Evolutionary conservation across 2,888 invertebrate genomes (phyloP).

Genomic region (Drosophila rubida): DNA sequence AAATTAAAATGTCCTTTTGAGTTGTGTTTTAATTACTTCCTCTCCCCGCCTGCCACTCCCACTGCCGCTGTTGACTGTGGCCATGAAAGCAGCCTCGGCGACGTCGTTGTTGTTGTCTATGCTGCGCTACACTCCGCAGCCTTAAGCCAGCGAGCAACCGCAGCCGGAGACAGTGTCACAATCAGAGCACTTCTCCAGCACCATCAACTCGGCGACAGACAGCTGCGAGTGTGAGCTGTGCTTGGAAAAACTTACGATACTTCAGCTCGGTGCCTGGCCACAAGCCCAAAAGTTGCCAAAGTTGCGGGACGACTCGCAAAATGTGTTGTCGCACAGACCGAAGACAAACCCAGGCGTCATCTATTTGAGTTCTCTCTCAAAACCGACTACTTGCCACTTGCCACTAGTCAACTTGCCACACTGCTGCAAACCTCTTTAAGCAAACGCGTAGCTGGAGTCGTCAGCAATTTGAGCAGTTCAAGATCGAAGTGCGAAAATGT

Average conservation of each 20-base stretch:
- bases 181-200: constrained; percentile 18
- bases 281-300: constrained; percentile 57
- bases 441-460: neutral
- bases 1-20: constrained; percentile 82
- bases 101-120: neutral
- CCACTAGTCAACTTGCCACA: neutral
- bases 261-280: constrained; percentile 42
- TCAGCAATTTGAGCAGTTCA: no score
- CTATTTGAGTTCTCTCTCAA: constrained; percentile 6
- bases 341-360: constrained; percentile 31
- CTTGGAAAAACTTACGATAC: constrained; percentile 42
- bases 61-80: constrained; percentile 36
- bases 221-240: neutral
- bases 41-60: constrained; percentile 21
- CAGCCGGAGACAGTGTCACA: constrained; percentile 46
- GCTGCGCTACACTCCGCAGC: constrained; percentile 2
- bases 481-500: no score
- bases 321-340: constrained; percentile 48
- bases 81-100: constrained; percentile 46
- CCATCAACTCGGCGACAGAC: neutral
- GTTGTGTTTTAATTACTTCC: constrained; percentile 81
- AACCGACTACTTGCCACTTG: neutral
- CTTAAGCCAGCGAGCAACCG: constrained; percentile 36
- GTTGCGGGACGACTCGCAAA: constrained; percentile 14
- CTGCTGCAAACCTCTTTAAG: neutral